Percentiles rank a stretch among this genome's conserved stretches.
These are phyloP conservation scores for Sebastes fasciatus DNA, from an alignment of 2,113 vertebrate species.

Conservation along the genomic window DNA sequence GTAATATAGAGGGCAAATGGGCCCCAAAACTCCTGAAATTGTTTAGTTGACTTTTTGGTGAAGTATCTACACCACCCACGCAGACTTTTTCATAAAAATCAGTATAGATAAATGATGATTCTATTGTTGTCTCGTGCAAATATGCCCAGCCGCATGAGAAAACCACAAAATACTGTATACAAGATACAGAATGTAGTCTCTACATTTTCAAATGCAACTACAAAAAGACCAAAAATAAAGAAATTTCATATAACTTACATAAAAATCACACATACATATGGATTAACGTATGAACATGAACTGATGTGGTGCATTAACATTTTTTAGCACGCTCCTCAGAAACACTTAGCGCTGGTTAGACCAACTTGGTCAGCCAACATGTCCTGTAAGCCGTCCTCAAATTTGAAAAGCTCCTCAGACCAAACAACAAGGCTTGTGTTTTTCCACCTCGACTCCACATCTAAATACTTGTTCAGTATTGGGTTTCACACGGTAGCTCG, in stretches of 20 bases:
- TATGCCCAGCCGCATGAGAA: neutral
- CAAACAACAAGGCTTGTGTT: conserved; percentile 63
- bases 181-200: neutral
- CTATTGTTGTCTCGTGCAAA: neutral
- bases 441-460: conserved; percentile 66
- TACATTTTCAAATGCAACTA: neutral
- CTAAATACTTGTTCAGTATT: conserved; percentile 74
- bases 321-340: conserved; percentile 17
- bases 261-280: neutral
- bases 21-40: too few species aligned
- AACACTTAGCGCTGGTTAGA: conserved; percentile 63
- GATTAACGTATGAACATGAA: conserved; percentile 1
- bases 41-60: neutral
- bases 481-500: conserved; percentile 66
- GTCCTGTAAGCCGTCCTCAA: conserved; percentile 55
- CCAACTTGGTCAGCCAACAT: conserved; percentile 61
- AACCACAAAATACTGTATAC: neutral
- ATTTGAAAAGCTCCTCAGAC: conserved; percentile 66
- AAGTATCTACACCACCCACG: conserved; percentile 2
- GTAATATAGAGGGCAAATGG: too few species aligned
- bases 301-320: neutral
- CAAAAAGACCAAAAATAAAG: neutral
- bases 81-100: neutral
- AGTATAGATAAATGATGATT: neutral
- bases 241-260: neutral